Conservation (phyloP, 2,113 vertebrate genomes). For the Phalacrocorax aristotelis region DNA sequence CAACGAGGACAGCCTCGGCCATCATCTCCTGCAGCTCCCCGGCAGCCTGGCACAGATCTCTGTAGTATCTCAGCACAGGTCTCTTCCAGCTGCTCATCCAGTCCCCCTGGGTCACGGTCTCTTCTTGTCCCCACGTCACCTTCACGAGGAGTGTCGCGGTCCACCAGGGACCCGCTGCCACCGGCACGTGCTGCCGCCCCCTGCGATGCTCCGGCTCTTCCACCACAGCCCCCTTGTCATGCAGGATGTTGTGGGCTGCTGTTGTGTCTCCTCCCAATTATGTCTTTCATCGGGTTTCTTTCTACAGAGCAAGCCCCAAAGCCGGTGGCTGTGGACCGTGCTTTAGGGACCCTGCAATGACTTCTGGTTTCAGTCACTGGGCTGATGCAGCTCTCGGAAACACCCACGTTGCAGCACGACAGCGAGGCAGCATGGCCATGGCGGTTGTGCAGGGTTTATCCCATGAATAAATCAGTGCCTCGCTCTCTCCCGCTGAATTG, state of each 20-base stretch:
- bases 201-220: rapidly evolving
- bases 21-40: neutral
- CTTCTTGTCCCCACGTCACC: neutral
- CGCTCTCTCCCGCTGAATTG: neutral
- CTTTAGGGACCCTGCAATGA: neutral
- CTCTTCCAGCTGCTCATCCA: neutral
- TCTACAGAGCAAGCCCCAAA: neutral
- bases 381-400: rapidly evolving
- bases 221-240: neutral
- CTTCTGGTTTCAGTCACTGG: neutral
- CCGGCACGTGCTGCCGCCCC: rapidly evolving
- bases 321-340: rapidly evolving
- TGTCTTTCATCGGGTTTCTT: rapidly evolving
- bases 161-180: neutral
- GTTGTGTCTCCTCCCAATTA: neutral
- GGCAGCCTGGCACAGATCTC: neutral
- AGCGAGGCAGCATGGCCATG: rapidly evolving
- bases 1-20: neutral
- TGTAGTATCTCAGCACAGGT: rapidly evolving
- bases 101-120: neutral
- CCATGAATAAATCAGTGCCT: neutral
- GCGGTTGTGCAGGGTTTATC: rapidly evolving
- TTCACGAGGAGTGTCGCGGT: neutral
- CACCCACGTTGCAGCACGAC: rapidly evolving
- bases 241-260: neutral